Percentiles rank a stretch among this genome's conserved stretches.
Conservation (phyloP, 2,113 vertebrate species). For the Amphiprion ocellaris region DNA sequence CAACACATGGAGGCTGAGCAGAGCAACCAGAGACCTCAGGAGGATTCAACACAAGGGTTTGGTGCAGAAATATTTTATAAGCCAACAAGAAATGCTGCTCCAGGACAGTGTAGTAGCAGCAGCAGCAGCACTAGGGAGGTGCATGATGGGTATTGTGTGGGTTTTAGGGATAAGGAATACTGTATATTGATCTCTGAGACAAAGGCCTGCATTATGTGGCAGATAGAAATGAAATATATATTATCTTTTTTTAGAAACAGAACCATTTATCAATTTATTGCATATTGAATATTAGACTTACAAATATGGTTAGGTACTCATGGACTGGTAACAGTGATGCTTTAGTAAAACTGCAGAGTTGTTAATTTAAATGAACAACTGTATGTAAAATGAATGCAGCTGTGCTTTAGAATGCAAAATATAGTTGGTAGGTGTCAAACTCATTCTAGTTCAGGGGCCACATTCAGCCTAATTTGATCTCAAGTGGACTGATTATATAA, state of each 20-base stretch:
- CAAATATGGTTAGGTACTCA: neutral
- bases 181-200: neutral
- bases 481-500: no score
- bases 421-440: neutral
- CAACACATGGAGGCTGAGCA: constrained; percentile 37
- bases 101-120: neutral
- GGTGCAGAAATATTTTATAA: constrained; percentile 77
- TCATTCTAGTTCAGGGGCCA: no score
- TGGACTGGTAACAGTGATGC: no score
- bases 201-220: neutral
- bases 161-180: constrained; percentile 15
- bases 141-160: constrained; percentile 29
- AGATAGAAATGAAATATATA: constrained; percentile 1
- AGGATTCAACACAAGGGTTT: constrained; percentile 50
- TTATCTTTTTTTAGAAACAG: neutral
- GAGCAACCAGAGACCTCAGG: constrained; percentile 66
- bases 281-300: neutral
- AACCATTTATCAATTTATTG: neutral
- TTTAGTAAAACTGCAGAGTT: no score
- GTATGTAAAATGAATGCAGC: no score
- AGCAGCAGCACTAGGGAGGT: neutral
- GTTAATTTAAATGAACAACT: no score
- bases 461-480: no score
- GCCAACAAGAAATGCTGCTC: constrained; percentile 47
- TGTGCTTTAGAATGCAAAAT: neutral